phyloP scores from a whole-genome alignment of 2,797 vertebrate genomes.

The Tapirus indicus region DNA sequence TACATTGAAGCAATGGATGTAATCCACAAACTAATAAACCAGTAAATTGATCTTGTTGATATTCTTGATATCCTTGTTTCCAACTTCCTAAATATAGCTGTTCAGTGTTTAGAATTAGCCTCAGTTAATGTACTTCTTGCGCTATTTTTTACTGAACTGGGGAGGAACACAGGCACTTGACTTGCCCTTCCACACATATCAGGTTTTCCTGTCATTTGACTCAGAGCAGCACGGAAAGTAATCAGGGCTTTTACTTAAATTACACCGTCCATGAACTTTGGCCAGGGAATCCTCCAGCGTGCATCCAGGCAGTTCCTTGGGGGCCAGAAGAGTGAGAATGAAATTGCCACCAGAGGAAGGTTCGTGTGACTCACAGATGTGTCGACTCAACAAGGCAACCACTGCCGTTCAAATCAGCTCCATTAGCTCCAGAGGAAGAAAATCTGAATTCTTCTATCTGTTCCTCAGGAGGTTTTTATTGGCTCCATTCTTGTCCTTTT shows the following conservation, averaged over 20 bases:
- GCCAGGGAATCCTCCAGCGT: conserved; percentile 50
- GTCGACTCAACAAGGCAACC: conserved; percentile 36
- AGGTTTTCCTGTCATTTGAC: conserved; percentile 64
- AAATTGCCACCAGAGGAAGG: conserved; percentile 64
- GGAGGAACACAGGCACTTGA: background rate
- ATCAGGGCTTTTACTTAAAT: conserved; percentile 68
- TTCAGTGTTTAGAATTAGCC: background rate
- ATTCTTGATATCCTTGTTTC: background rate
- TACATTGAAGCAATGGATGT: background rate
- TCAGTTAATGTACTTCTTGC: background rate
- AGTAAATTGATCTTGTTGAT: background rate
- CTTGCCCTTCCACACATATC: background rate
- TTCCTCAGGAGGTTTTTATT: background rate
- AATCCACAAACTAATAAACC: background rate
- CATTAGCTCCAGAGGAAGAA: background rate
- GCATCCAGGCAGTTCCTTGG: conserved; percentile 25
- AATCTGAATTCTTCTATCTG: background rate
- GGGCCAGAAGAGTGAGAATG: background rate
- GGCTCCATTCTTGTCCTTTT: background rate
- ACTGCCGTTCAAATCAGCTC: conserved; percentile 40
- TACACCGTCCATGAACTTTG: conserved; percentile 54
- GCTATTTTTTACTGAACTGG: background rate
- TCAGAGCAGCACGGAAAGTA: conserved; percentile 5
- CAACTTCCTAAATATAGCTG: background rate
- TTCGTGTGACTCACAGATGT: conserved; percentile 35